A percentile compares a stretch with the other conserved stretches of the same genome.
phyloP scores from a whole-genome alignment of 1,140 invertebrate genomes.

The Calliopsis andreniformis region DNA sequence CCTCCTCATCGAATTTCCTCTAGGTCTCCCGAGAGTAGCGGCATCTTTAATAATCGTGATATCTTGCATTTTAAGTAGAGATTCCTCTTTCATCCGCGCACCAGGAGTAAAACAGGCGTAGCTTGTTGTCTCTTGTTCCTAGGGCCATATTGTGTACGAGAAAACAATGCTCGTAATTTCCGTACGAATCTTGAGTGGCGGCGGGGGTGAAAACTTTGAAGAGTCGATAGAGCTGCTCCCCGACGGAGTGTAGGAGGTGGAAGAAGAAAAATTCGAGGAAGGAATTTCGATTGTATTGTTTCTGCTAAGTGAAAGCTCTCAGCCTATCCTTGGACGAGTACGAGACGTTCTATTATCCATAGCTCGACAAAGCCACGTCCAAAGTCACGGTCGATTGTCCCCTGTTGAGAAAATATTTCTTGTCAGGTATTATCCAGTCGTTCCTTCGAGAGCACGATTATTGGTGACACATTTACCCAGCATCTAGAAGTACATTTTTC shows the following conservation, averaged over 20 bases:
- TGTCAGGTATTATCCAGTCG: constrained; percentile 13
- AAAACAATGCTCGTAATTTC: constrained; percentile 53
- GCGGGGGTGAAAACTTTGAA: constrained; percentile 42
- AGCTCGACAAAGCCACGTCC: constrained; percentile 10
- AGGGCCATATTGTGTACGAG: constrained; percentile 43
- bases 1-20: neutral
- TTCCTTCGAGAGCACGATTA: constrained; percentile 8
- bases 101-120: neutral
- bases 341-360: constrained; percentile 36
- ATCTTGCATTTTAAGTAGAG: constrained; percentile 5
- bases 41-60: constrained; percentile 35
- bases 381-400: constrained; percentile 47
- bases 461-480: constrained; percentile 20
- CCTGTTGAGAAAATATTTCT: constrained; percentile 31
- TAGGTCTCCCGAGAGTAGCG: neutral
- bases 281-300: constrained; percentile 54
- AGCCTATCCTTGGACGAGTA: constrained; percentile 5
- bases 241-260: neutral
- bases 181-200: constrained; percentile 35
- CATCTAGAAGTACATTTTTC: neutral
- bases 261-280: constrained; percentile 6
- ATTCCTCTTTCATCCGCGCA: neutral
- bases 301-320: constrained; percentile 27
- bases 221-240: constrained; percentile 7
- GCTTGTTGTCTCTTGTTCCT: constrained; percentile 7